Conservation (phyloP, 2,797 vertebrate genomes). For the Fringilla coelebs region DNA sequence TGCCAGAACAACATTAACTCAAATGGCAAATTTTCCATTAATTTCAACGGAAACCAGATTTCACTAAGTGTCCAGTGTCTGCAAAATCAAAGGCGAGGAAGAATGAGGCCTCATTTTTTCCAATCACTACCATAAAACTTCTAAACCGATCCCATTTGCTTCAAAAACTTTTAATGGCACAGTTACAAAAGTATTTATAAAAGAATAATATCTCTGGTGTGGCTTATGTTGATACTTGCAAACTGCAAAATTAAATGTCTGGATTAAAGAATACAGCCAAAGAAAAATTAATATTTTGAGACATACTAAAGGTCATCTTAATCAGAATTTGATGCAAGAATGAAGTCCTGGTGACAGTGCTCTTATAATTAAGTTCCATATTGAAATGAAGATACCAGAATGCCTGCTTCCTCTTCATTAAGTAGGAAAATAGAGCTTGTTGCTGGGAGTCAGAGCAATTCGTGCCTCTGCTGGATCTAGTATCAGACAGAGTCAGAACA, state of each 20-base stretch:
- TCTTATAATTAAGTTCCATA: neutral
- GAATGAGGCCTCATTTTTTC: neutral
- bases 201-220: neutral
- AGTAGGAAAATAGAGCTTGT: neutral
- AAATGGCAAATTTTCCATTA: neutral
- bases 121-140: neutral
- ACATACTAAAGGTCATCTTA: neutral
- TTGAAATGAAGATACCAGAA: neutral
- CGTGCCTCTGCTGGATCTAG: neutral
- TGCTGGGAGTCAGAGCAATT: neutral
- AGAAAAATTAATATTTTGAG: neutral
- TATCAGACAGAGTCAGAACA: neutral
- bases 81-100: neutral
- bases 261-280: neutral
- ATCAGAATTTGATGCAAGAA: neutral
- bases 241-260: neutral
- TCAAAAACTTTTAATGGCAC: neutral
- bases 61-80: neutral
- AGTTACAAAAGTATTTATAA: neutral
- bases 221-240: neutral
- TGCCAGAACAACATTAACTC: neutral
- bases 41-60: neutral
- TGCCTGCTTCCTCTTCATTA: neutral
- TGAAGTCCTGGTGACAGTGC: neutral
- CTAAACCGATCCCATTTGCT: neutral